A percentile compares a stretch with the other conserved stretches of the same genome.
Evolutionary conservation across 1,140 invertebrate genomes (phyloP).

Genomic region (Polypedilum vanderplanki): DNA sequence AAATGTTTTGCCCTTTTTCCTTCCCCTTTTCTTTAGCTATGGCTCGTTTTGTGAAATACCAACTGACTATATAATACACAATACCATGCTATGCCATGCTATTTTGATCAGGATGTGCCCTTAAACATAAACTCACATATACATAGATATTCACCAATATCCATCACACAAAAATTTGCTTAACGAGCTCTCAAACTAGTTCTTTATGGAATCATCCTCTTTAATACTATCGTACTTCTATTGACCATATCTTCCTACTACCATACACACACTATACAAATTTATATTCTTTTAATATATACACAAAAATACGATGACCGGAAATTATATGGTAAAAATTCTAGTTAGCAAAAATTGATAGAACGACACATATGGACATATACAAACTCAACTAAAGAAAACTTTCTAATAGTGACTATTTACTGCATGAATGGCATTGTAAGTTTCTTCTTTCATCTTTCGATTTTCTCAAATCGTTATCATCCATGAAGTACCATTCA

Average conservation of each 20-base stretch:
- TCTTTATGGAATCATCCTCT: neutral
- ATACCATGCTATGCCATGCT: neutral
- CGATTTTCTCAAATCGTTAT: no score
- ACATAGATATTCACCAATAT: neutral
- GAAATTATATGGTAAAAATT: slow-evolving; percentile 26
- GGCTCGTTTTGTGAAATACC: neutral
- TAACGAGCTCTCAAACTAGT: neutral
- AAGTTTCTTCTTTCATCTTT: no score
- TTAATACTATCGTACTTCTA: no score
- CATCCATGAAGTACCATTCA: no score
- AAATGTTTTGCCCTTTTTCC: neutral
- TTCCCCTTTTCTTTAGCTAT: neutral
- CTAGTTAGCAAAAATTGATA: neutral
- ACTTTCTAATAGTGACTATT: no score
- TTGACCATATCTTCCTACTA: neutral
- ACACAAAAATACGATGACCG: neutral
- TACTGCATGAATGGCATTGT: no score
- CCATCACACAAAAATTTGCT: neutral
- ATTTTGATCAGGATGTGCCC: neutral
- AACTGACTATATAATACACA: neutral
- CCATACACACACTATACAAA: neutral
- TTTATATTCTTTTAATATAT: neutral
- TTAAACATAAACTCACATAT: neutral
- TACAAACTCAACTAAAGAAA: no score
- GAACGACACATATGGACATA: no score